Percentiles rank a stretch among this genome's conserved stretches.
These are phyloP conservation scores for Porites australiensis DNA, from an alignment of 64 coral and sea anemone genomes.

Conservation along the genomic window DNA sequence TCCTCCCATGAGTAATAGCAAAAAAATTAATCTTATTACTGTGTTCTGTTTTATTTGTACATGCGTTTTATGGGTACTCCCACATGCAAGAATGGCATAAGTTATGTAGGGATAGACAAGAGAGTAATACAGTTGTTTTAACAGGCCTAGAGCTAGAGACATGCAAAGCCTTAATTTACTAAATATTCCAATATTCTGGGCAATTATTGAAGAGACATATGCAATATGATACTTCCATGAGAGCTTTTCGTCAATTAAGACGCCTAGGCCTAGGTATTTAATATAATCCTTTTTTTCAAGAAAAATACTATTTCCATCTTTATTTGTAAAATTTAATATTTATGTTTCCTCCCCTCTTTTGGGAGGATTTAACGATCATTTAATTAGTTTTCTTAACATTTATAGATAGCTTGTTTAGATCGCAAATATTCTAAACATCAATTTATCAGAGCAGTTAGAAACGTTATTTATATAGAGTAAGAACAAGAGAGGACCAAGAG, in stretches of 20 bases:
- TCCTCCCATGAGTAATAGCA: neutral
- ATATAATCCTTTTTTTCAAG: too few relatives aligned
- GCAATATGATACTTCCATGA: conserved; percentile 7
- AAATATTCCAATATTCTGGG: neutral
- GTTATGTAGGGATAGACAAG: neutral
- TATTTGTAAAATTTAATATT: too few relatives aligned
- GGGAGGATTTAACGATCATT: conserved; percentile 45
- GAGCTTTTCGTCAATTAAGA: conserved; percentile 2
- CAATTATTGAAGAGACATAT: conserved; percentile 1
- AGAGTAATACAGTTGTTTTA: neutral
- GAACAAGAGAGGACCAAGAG: conserved; percentile 19
- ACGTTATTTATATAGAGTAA: conserved; percentile 48
- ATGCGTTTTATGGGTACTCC: too few relatives aligned
- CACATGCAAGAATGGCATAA: neutral
- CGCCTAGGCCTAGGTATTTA: conserved; percentile 15
- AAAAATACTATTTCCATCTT: too few relatives aligned
- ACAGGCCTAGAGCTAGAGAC: neutral
- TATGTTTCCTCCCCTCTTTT: conserved; percentile 3
- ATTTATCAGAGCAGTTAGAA: conserved; percentile 31
- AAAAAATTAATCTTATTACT: neutral
- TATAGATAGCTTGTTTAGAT: conserved; percentile 45
- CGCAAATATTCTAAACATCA: conserved; percentile 31
- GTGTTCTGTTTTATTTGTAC: neutral
- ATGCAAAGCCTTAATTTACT: neutral
- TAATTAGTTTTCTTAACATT: conserved; percentile 37